These are phyloP conservation scores for Serinus canaria DNA, from an alignment of 2,113 vertebrate genomes.

Conservation along the genomic window DNA sequence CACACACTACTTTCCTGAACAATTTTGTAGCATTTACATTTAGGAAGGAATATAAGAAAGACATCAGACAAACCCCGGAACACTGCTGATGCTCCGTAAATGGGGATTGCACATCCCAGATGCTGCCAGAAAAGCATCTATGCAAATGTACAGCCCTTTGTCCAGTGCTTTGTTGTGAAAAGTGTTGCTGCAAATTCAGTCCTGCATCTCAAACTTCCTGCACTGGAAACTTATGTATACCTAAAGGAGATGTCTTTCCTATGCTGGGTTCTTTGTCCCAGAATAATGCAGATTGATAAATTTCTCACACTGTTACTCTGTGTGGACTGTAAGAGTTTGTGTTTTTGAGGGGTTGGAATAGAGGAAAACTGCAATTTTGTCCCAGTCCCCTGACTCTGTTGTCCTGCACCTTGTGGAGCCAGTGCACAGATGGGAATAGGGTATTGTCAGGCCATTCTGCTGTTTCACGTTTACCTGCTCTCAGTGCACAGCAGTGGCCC, in stretches of 20 bases:
- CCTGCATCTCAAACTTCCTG: background rate
- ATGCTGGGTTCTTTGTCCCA: background rate
- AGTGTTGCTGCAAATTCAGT: background rate
- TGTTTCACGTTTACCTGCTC: background rate
- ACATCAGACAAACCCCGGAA: background rate
- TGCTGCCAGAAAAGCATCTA: constrained; percentile 31
- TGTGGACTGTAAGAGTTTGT: background rate
- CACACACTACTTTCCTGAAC: background rate
- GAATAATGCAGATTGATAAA: background rate
- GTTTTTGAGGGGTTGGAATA: background rate
- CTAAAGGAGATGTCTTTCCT: background rate
- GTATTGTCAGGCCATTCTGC: background rate
- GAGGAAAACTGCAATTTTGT: background rate
- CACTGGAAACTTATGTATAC: background rate
- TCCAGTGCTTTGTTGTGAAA: background rate
- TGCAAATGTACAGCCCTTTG: constrained; percentile 14
- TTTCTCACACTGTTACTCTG: background rate
- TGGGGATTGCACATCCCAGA: background rate
- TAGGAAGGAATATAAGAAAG: background rate
- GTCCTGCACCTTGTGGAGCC: background rate
- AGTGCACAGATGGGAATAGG: background rate
- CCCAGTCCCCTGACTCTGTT: too few species aligned
- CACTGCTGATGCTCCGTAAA: background rate
- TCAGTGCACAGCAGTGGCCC: background rate
- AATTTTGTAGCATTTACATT: background rate